Evolutionary conservation across 2,888 invertebrate genomes (phyloP).

Genomic region (Ceriagrion tenellum): DNA sequence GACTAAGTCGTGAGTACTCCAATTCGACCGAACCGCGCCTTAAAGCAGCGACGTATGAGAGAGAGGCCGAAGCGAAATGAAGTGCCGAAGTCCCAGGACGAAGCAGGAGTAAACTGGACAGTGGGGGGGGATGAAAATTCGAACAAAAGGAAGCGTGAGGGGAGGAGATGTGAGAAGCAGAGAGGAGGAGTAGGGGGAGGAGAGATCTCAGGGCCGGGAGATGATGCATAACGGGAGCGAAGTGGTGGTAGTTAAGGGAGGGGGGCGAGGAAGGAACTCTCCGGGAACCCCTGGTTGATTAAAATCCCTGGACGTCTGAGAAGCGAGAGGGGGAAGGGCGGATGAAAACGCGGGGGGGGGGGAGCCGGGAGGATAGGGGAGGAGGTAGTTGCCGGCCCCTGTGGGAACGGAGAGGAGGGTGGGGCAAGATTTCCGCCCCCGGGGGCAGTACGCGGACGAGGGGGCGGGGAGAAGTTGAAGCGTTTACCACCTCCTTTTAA

Average conservation of each 20-base stretch:
- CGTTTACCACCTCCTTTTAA: not conserved
- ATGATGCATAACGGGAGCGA: conserved; percentile 72
- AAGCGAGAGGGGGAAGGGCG: not conserved
- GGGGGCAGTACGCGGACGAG: not conserved
- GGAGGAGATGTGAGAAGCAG: conserved; percentile 70
- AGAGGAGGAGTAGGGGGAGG: conserved; percentile 72
- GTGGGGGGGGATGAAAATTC: conserved; percentile 74
- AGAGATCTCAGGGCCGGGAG: conserved; percentile 73
- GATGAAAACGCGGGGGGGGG: not conserved
- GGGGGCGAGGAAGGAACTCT: conserved; percentile 69
- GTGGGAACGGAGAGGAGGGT: not conserved
- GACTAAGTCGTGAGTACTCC: no score
- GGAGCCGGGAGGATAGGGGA: no score
- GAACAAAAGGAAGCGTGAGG: conserved; percentile 76
- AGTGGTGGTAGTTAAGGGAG: conserved; percentile 67
- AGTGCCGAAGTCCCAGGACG: not conserved
- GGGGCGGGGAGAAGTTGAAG: not conserved
- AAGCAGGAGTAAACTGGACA: not conserved
- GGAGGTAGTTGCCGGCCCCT: no score
- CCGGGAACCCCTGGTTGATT: conserved; percentile 51
- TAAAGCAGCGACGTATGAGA: not conserved
- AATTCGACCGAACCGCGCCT: not conserved
- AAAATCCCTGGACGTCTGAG: conserved; percentile 59
- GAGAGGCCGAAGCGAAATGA: no score
- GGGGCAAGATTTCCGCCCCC: not conserved